These are phyloP conservation scores for Drosophila paulistorum DNA, from an alignment of 1,140 invertebrate species.

Conservation along the genomic window DNA sequence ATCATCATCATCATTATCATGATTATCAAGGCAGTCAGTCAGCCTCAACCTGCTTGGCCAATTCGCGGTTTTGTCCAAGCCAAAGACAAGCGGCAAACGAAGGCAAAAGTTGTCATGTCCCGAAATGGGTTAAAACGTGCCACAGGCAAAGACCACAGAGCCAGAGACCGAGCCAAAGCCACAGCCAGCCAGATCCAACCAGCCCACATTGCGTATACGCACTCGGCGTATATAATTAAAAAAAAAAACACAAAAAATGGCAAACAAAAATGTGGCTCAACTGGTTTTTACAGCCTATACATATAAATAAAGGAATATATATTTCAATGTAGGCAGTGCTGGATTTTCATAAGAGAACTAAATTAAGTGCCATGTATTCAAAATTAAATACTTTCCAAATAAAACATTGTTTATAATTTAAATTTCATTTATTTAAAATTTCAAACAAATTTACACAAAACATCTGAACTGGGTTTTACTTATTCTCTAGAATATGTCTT, in stretches of 20 bases:
- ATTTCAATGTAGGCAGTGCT: slow-evolving; percentile 2
- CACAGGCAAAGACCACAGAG: slow-evolving; percentile 37
- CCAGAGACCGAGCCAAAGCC: slow-evolving; percentile 7
- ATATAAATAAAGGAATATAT: slow-evolving; percentile 28
- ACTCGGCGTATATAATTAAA: slow-evolving; percentile 62
- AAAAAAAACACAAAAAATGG: slow-evolving; percentile 39
- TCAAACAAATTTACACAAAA: no score
- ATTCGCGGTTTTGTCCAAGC: slow-evolving; percentile 52
- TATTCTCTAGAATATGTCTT: no score
- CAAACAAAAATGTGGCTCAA: slow-evolving; percentile 58
- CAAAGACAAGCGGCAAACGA: slow-evolving; percentile 44
- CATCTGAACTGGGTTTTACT: no score
- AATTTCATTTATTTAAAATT: no score
- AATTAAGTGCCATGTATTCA: no score
- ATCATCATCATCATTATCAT: slow-evolving; percentile 1
- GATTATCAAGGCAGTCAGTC: slow-evolving; percentile 46
- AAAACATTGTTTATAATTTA: no score
- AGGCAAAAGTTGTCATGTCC: slow-evolving; percentile 76
- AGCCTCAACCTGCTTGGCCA: slow-evolving; percentile 47
- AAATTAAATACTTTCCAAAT: no score
- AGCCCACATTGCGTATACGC: slow-evolving; percentile 70
- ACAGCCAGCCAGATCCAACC: neutral
- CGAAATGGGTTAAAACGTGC: slow-evolving; percentile 77
- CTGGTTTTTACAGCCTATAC: slow-evolving; percentile 38
- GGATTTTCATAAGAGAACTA: neutral